Base-by-base conservation (phyloP, 2,797 vertebrate species). In the Cossypha niveicapilla region DNA sequence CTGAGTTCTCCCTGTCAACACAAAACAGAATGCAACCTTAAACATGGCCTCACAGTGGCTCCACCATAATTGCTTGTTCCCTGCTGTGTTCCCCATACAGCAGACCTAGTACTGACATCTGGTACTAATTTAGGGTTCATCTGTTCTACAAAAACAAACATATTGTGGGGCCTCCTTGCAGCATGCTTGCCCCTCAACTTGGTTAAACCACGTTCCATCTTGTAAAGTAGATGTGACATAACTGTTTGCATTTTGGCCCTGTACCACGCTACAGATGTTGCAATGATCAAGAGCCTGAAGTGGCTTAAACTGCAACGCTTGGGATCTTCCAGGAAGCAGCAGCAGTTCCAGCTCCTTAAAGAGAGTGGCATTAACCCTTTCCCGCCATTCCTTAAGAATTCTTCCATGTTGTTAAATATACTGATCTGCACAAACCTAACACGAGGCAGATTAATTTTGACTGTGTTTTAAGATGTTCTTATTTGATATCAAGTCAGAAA, bases 91-190 rank as follows among this genome's bases (percentile, higher is more conserved):
- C 67, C 54, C 75, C 90, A 91, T 92, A 65, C 95, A 92, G 81
- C 91, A 95, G 91, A 94, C 93, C 86, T 95, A 92, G 71, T 85
- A 85, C 84, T 87, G 72, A 94, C 96, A 96, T 96, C 96, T 96
- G 96, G 89, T 96, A 91, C 94, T 94, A 92, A 96, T 96, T 96
- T 92, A 93, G 89, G 92, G 94, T 92, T 96, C 96, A 94, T 96
- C 93, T 91, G 86, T 92, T 94, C 74, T 93, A 91, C 91, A 96
- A 96, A 96, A 96, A 93, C 95, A 96, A 96, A 95, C 92, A 95
- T 89, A 93, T 74, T 92, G 94, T 94, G 95, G 68, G 96, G 91
- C 92, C 94, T 96, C 42, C 15, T 89, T 96, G 75, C 94, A 94
- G 84, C 91, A 82, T 53, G 91, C 94, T 83, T 91, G 87, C 91